These are phyloP conservation scores for Mystacornis crossleyi DNA, from an alignment of 2,113 vertebrate species.

Conservation along the genomic window DNA sequence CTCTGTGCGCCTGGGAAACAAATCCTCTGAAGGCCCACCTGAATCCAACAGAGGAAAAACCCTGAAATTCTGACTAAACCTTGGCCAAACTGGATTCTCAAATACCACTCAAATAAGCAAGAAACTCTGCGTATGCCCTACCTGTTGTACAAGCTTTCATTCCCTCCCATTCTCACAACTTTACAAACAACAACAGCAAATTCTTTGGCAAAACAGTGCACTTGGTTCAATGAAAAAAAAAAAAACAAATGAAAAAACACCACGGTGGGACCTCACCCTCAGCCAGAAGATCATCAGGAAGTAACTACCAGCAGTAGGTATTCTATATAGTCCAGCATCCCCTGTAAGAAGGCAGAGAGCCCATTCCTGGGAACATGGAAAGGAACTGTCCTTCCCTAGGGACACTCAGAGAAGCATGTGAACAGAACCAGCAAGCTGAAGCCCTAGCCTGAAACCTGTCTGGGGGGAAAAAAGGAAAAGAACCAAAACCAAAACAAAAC, in stretches of 20 bases:
- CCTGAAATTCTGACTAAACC: background rate
- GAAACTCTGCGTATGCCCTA: background rate
- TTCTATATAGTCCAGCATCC: background rate
- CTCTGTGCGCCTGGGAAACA: accelerated
- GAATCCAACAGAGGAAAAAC: background rate
- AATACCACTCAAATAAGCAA: background rate
- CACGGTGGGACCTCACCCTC: background rate
- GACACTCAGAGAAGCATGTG: background rate
- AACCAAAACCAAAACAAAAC: background rate
- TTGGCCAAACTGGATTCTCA: background rate
- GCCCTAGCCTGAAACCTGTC: background rate
- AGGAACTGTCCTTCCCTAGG: background rate
- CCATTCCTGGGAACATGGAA: background rate
- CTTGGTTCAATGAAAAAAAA: background rate
- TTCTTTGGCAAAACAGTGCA: background rate
- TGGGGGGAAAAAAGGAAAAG: accelerated
- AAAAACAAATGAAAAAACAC: background rate
- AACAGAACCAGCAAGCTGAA: background rate
- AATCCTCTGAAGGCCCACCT: background rate
- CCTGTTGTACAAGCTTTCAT: background rate
- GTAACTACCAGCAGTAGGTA: background rate
- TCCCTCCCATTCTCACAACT: background rate
- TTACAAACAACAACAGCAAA: background rate
- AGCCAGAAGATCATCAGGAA: background rate
- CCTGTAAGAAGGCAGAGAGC: background rate